Base-by-base conservation (phyloP, 2,888 invertebrate genomes). In the Pammene fasciana region DNA sequence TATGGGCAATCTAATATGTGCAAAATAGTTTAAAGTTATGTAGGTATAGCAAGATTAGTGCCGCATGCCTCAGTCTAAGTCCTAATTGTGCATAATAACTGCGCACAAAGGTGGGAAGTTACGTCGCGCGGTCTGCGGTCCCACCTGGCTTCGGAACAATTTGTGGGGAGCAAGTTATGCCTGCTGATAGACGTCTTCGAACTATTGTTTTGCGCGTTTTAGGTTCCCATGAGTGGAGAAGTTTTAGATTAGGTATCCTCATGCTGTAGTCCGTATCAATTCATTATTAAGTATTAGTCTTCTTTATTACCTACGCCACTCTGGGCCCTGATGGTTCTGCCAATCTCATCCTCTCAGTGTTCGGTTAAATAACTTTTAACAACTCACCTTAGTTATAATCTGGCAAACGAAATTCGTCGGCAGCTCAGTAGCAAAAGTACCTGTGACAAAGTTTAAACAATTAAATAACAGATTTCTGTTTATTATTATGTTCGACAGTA, bases 21-120 rank as follows among this genome's bases (percentile, higher is more conserved):
- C 48, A 48, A 46, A 46, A 46, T 14, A 38, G 6, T 38, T 71
- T 73, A 71, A 84, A 89, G 81, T 87, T 86, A 76, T 26, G 26
- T n/a, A n/a, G n/a, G n/a, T 26, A 26, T 80, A 73, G 75, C 80
- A 85, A 88, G 86, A 89, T 89, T 89, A 88, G 87, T 81, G 81
- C 81, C 76, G 81, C 83, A 77, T 80, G 81, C 78, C 82, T 82
- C 83, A 82, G 82, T 85, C 82, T 84, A 81, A 84, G 85, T 83
- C 82, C 83, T 90, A 90, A 90, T 90, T 88, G 87, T 80, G 46
- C 14, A 46, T 46, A 46, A 14, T 46, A 46, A 46, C 82, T 78
- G 84, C 75, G 81, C 80, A 84, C 86, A 86, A 85, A 86, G 86
- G 85, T 64, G 66, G 50, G 79, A 82, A 82, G 79, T 85, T 84